phyloP scores from a whole-genome alignment of 2,888 invertebrate species.

The Dendrolimus houi region DNA sequence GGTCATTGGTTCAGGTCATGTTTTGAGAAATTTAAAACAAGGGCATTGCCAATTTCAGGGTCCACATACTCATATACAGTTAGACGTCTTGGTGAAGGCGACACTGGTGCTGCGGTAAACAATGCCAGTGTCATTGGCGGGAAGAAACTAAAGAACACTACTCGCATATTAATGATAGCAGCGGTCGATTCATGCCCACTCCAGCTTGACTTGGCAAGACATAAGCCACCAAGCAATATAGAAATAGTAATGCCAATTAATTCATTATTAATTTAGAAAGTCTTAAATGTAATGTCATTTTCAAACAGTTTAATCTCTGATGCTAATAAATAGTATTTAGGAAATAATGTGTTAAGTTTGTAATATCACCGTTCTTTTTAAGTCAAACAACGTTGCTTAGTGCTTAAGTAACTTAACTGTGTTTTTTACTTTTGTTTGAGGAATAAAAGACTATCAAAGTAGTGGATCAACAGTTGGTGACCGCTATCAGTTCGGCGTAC shows the following conservation, averaged over 20 bases:
- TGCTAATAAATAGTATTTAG: no score
- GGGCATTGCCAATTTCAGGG: slow-evolving; percentile 74
- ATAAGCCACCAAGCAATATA: background rate
- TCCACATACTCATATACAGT: slow-evolving; percentile 64
- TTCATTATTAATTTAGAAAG: no score
- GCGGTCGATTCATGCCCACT: slow-evolving; percentile 18
- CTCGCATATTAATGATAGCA: slow-evolving; percentile 53
- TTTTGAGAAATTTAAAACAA: slow-evolving; percentile 38
- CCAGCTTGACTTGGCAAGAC: slow-evolving; percentile 13
- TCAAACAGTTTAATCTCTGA: no score
- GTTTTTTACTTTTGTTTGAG: no score
- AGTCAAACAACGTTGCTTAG: no score
- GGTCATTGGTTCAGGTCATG: background rate
- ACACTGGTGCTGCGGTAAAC: slow-evolving; percentile 43
- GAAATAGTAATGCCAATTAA: background rate
- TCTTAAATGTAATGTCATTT: no score
- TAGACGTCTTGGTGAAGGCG: slow-evolving; percentile 39
- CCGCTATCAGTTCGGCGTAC: no score
- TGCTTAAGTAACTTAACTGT: no score
- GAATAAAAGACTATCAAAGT: no score
- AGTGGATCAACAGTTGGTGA: no score
- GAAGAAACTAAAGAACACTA: slow-evolving; percentile 67
- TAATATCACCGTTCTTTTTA: no score
- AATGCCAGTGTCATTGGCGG: slow-evolving; percentile 68
- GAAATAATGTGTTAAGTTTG: no score